phyloP scores from a whole-genome alignment of 35 echinoderm and acorn worm genomes.

The Ophiothrix spiculata region DNA sequence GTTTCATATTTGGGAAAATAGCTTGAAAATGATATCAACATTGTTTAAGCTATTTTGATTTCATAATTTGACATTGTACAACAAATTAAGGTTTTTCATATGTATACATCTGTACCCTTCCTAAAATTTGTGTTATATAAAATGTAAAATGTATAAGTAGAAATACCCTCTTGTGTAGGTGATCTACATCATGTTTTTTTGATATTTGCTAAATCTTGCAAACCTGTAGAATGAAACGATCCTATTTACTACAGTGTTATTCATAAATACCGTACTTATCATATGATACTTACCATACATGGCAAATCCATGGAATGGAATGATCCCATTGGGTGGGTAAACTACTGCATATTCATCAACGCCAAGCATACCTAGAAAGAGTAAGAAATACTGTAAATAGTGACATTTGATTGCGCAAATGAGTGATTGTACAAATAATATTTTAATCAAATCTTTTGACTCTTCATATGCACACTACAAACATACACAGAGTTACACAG shows the following conservation, averaged over 20 bases:
- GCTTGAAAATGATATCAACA: no score
- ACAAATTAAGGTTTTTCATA: not conserved
- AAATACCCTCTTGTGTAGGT: not conserved
- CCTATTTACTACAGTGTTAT: not conserved
- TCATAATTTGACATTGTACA: not conserved
- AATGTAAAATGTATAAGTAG: not conserved
- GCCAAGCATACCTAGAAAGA: conserved; percentile 78
- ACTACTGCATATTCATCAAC: conserved; percentile 92
- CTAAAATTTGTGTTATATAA: not conserved
- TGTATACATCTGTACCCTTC: not conserved
- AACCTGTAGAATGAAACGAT: not conserved
- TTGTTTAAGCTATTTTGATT: no score
- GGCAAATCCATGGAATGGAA: conserved; percentile 97
- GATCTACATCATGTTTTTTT: not conserved
- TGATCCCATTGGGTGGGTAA: conserved; percentile 93
- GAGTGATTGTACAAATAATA: no score
- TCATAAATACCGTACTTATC: not conserved
- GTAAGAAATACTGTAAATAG: no score
- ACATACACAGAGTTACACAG: no score
- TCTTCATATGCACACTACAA: no score
- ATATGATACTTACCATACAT: conserved; percentile 76
- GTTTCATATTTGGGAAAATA: not conserved
- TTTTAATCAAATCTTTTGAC: no score
- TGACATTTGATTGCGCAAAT: no score
- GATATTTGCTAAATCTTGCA: not conserved